Evolutionary conservation across 2,797 vertebrate genomes (phyloP).

Genomic region (Xiphorhynchus erythropygius): DNA sequence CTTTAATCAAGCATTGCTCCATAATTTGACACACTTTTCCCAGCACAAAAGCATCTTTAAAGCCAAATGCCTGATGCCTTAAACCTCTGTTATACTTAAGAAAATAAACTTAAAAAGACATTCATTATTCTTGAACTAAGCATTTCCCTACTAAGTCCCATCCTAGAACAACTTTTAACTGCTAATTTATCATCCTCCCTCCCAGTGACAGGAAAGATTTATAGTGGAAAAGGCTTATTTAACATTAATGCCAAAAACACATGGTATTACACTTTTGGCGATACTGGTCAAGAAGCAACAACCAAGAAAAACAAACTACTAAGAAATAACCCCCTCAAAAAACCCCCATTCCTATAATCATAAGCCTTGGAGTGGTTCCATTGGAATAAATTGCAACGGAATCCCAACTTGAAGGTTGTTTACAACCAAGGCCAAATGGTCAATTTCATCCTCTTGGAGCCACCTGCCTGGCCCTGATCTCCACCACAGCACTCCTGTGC

Average conservation of each 20-base stretch:
- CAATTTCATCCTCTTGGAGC: background rate
- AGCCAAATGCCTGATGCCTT: conserved; percentile 15
- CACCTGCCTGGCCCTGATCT: conserved; percentile 1
- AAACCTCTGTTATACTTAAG: conserved; percentile 18
- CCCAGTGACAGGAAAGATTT: conserved; percentile 35
- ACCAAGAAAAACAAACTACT: background rate
- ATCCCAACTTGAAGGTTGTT: background rate
- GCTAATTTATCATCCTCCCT: conserved; percentile 58
- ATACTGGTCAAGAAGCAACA: background rate
- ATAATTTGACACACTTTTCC: conserved; percentile 23
- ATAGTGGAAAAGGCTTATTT: conserved; percentile 55
- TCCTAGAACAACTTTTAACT: conserved; percentile 51
- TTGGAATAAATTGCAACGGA: background rate
- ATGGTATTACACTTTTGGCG: background rate
- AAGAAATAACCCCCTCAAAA: background rate
- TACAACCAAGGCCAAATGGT: background rate
- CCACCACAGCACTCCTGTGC: background rate
- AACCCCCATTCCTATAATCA: background rate
- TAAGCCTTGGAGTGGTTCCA: background rate
- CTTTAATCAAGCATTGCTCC: background rate
- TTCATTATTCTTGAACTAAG: conserved; percentile 33
- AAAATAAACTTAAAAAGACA: conserved; percentile 50
- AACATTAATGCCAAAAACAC: conserved; percentile 38
- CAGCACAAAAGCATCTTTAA: conserved; percentile 17
- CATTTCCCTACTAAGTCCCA: conserved; percentile 35